Base-by-base conservation (phyloP, 2,113 vertebrate species). In the Petromus typicus region DNA sequence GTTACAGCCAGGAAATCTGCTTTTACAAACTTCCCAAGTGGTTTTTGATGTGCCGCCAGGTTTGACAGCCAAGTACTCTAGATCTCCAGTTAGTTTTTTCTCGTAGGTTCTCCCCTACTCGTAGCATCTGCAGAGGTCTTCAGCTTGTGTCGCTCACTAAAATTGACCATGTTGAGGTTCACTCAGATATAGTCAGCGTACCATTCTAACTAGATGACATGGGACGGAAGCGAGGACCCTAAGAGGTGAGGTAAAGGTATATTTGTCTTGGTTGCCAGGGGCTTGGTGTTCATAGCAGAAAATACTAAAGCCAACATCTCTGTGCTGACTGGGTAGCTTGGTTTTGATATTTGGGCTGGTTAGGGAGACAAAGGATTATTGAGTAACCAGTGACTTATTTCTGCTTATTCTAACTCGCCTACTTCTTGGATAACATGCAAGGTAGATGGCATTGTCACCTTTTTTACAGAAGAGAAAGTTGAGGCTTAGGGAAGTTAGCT, bases 21-120 rank as follows among this genome's bases (percentile, higher is more conserved):
- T 97, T 76, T 97, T 91, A 91, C 94, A 97, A 96, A 97, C 94
- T 97, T 95, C 95, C 96, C 91, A 95, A 97, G 96, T 95, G 94
- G 91, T 54, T 96, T 97, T 71, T 96, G 91, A 97, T 96, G 94
- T 96, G 86, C 54, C 43, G 94, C 96, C 96, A 97, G 89, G 86
- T 90, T 96, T 95, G 86, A 80, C 96, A 96, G 95, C 95, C 95
- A 97, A 54, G 83, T 76, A 79, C 73, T 89, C 91, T 61, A 85
- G 94, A 91, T 94, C 91, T 86, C 91, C 83, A 89, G 91, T 90
- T 89, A 82, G 22, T 91, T 16, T 80, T 66, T 91, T 89, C 63
- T 91, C 7, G 1, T 69, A 27, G 69, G 34, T 34, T 40, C 40
- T 34, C 79, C 85, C 30, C 27, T 40, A 22, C 71, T 1, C 16